These are phyloP conservation scores for Eucidaris tribuloides DNA, from an alignment of 35 echinoderm and acorn worm species.

Conservation along the genomic window DNA sequence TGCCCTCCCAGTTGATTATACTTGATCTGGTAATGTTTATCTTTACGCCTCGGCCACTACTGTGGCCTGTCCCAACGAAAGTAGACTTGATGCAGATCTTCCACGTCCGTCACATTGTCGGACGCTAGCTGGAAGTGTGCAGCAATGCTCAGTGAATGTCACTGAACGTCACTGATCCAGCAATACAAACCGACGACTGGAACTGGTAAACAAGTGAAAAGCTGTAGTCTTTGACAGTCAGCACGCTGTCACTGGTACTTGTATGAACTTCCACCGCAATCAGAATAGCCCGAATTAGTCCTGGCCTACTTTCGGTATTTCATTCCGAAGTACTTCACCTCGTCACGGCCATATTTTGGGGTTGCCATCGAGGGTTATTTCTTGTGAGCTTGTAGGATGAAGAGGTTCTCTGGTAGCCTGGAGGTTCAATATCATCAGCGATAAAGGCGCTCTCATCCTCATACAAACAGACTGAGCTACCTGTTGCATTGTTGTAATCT, in stretches of 20 bases:
- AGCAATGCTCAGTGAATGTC: background rate
- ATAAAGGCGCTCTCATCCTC: background rate
- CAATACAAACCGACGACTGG: background rate
- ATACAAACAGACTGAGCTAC: background rate
- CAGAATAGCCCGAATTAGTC: background rate
- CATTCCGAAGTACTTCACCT: background rate
- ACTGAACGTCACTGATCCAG: background rate
- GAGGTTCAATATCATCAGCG: background rate
- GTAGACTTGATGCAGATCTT: background rate
- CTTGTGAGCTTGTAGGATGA: background rate
- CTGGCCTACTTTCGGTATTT: background rate
- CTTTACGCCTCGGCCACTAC: background rate
- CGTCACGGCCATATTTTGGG: background rate
- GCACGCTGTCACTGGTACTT: too few relatives aligned
- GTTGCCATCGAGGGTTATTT: background rate
- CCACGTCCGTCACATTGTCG: background rate
- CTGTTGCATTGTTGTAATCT: too few relatives aligned
- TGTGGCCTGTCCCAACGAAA: background rate
- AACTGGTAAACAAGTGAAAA: background rate
- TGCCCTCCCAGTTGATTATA: background rate
- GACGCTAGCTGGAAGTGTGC: slow-evolving; percentile 15
- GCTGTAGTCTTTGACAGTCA: background rate
- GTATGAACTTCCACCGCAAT: background rate
- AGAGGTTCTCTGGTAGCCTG: background rate
- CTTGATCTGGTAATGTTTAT: background rate